Evolutionary conservation across 1,140 invertebrate genomes (phyloP), one percentile per base, ranked within the genome.

Genomic region (Eupristina koningsbergeri): DNA sequence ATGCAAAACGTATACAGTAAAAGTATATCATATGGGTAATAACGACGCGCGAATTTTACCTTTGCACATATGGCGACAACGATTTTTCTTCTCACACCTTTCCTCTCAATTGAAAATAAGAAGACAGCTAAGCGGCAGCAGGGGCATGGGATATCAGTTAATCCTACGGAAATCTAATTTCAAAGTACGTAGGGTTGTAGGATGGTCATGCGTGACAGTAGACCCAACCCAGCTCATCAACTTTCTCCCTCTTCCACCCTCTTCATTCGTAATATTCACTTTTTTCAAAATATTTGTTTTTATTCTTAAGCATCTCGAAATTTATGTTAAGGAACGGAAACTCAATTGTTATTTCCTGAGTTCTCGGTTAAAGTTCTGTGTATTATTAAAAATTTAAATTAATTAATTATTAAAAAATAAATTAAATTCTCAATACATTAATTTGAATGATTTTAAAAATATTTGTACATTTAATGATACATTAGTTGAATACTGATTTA

Each of bases 81-180:
- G 86, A 79, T 84, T 87, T 86, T 78, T 85, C 69, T 85, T 79
- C 84, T 78, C 82, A 83, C 67, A 50, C 63, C 41, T 64, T 36
- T 22, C 26, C 63, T 45, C 26, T n/a, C n/a, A n/a, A n/a, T n/a
- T n/a, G n/a, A n/a, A n/a, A n/a, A n/a, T n/a, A n/a, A n/a, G n/a
- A n/a, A n/a, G 36, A 7, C 61, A 1, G 26, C 45, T 81, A 76
- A 80, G 39, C 85, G 74, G 78, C 47, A 75, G 73, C n/a, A 75
- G 81, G 77, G 80, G 81, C 64, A n/a, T 61, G 58, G 67, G 77
- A 64, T 73, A 71, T 81, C 36, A 63, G 89, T 88, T 88, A 91
- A 90, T 91, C 88, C 89, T 88, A 88, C 87, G 86, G 88, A 91
- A 91, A 90, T 91, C 89, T 90, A 91, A 91, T 91, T 90, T 90